Percentiles rank a stretch among this genome's conserved stretches.
phyloP scores from a whole-genome alignment of 2,113 vertebrate species.

The Salvelinus alpinus region DNA sequence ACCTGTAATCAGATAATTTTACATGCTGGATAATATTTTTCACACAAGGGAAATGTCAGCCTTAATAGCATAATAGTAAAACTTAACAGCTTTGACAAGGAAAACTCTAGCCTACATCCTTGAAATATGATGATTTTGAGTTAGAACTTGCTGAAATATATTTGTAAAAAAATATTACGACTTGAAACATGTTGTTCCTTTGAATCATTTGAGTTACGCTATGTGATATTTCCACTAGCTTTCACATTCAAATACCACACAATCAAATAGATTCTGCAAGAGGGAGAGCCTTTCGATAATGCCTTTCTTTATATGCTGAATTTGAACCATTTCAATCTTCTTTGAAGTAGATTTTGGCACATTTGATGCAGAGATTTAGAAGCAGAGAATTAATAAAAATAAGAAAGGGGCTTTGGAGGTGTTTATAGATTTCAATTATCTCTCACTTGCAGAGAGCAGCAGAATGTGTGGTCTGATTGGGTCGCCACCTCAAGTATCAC shows the following conservation, averaged over 20 bases:
- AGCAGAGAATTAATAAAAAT: conserved; percentile 80
- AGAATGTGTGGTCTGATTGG: conserved; percentile 81
- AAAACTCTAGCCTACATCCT: not conserved
- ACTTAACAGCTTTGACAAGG: not conserved
- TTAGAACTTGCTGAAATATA: no score
- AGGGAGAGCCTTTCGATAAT: conserved; percentile 60
- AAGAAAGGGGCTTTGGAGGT: conserved; percentile 78
- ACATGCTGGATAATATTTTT: no score
- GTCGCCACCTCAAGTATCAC: conserved; percentile 83
- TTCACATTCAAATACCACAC: not conserved
- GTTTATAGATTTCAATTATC: conserved; percentile 90
- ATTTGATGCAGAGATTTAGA: conserved; percentile 85
- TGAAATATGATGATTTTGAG: no score
- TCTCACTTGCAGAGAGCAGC: conserved; percentile 62
- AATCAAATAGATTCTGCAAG: not conserved
- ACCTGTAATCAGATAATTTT: no score
- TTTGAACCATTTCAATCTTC: conserved; percentile 79
- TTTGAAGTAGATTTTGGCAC: conserved; percentile 76
- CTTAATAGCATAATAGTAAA: no score
- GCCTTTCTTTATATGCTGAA: conserved; percentile 74
- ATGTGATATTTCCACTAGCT: no score
- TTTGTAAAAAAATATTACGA: no score
- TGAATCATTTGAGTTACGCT: no score
- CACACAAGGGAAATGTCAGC: no score
- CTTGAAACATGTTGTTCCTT: no score